Conservation (phyloP, 2,888 invertebrate genomes). For the Lordiphosa fenestrarum region DNA sequence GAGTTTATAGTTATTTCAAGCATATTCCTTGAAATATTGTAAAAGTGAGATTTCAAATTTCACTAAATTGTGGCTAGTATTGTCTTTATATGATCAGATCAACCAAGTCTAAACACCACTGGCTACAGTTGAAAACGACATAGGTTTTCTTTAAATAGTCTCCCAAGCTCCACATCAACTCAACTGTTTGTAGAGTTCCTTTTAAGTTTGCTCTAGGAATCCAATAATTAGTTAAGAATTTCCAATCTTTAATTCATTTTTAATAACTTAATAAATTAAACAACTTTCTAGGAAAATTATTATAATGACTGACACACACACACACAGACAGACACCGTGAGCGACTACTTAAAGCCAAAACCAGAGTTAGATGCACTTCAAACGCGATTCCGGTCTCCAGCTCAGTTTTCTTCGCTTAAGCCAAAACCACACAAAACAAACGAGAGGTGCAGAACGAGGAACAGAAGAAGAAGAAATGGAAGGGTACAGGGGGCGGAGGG, state of each 20-base stretch:
- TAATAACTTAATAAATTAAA: slow-evolving; percentile 67
- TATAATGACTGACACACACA: slow-evolving; percentile 42
- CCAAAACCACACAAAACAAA: slow-evolving; percentile 28
- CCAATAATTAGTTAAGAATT: slow-evolving; percentile 48
- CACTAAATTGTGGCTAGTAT: too few relatives aligned
- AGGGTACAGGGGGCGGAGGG: slow-evolving; percentile 3
- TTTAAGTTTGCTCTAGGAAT: background rate
- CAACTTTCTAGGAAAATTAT: slow-evolving; percentile 52
- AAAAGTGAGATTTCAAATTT: too few relatives aligned
- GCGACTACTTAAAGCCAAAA: slow-evolving; percentile 1
- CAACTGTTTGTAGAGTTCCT: background rate
- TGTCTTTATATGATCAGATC: too few relatives aligned
- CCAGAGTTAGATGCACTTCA: slow-evolving; percentile 26
- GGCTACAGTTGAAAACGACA: too few relatives aligned
- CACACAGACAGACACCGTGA: slow-evolving; percentile 15
- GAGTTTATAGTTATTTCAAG: too few relatives aligned
- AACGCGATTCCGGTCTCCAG: slow-evolving; percentile 51
- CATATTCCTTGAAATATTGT: too few relatives aligned
- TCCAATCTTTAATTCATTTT: slow-evolving; percentile 52
- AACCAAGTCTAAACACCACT: too few relatives aligned
- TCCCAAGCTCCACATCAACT: too few relatives aligned
- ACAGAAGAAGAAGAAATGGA: background rate
- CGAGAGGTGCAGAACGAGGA: background rate
- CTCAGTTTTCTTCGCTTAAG: slow-evolving; percentile 24
- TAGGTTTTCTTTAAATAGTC: background rate